Evolutionary conservation across 2,797 vertebrate species (phyloP).

Genomic region (Enteromius anoplus): DNA sequence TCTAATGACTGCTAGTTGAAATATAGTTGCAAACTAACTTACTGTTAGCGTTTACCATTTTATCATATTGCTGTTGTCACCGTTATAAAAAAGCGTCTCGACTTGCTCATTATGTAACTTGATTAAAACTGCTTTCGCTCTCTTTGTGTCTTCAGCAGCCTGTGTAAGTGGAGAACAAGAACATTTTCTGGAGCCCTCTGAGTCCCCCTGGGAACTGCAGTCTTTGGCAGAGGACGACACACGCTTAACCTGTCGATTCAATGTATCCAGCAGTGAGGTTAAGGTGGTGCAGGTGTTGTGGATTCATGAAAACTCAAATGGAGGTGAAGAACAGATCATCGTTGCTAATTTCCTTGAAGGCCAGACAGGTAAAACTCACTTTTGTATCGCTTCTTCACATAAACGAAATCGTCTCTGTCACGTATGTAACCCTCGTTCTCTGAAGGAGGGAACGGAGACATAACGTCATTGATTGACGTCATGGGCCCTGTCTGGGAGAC

Average conservation of each 20-base stretch:
- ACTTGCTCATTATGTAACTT: neutral
- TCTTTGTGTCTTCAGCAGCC: constrained; percentile 46
- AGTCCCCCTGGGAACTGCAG: constrained; percentile 33
- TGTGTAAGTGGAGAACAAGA: constrained; percentile 49
- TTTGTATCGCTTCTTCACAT: no score
- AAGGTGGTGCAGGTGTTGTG: constrained; percentile 84
- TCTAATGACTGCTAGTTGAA: no score
- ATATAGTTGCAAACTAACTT: no score
- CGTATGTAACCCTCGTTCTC: no score
- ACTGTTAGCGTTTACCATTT: neutral
- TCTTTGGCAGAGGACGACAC: constrained; percentile 70
- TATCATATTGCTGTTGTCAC: neutral
- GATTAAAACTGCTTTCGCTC: neutral
- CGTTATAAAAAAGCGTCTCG: neutral
- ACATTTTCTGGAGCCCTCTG: constrained; percentile 58
- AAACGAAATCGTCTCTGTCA: no score
- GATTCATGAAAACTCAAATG: constrained; percentile 67
- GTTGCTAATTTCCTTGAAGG: constrained; percentile 61
- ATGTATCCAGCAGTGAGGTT: neutral
- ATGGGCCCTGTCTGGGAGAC: no score
- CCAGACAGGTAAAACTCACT: constrained; percentile 65
- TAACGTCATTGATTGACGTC: no score
- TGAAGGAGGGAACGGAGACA: no score
- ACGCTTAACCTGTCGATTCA: constrained; percentile 81
- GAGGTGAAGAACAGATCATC: constrained; percentile 71